Percentiles rank a stretch among this genome's conserved stretches.
Evolutionary conservation across 2,888 invertebrate genomes (phyloP).

Genomic region (Lacanobia wlatinum): DNA sequence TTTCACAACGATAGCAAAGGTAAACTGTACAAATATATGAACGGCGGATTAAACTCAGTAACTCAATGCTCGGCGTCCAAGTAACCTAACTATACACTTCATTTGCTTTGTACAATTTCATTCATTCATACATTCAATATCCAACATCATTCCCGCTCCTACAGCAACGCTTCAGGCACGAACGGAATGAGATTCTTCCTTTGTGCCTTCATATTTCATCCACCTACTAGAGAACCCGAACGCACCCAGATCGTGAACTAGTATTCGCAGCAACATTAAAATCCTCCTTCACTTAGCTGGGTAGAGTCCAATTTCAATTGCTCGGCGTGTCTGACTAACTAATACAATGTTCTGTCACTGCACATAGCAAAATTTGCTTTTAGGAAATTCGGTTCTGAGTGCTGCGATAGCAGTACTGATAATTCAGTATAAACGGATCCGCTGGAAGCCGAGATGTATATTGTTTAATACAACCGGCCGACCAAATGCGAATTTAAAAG

Average conservation of each 20-base stretch:
- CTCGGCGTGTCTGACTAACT: slow-evolving; percentile 63
- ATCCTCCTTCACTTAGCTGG: slow-evolving; percentile 69
- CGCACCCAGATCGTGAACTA: slow-evolving; percentile 72
- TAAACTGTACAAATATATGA: slow-evolving; percentile 29
- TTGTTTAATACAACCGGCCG: slow-evolving; percentile 71
- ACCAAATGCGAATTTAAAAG: slow-evolving; percentile 71
- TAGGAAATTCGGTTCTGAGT: slow-evolving; percentile 77
- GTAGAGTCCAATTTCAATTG: slow-evolving; percentile 76
- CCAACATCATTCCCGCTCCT: slow-evolving; percentile 68
- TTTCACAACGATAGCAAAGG: not conserved
- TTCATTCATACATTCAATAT: slow-evolving; percentile 75
- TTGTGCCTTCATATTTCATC: slow-evolving; percentile 86
- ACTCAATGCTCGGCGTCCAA: slow-evolving; percentile 37
- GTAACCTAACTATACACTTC: slow-evolving; percentile 57
- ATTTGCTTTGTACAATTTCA: slow-evolving; percentile 69
- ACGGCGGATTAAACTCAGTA: slow-evolving; percentile 43
- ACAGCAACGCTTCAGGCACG: slow-evolving; percentile 78
- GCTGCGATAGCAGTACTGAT: slow-evolving; percentile 76
- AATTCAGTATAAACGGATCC: slow-evolving; percentile 82
- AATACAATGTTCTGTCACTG: slow-evolving; percentile 78
- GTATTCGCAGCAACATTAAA: slow-evolving; percentile 63
- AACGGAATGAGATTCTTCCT: slow-evolving; percentile 84
- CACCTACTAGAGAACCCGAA: slow-evolving; percentile 77
- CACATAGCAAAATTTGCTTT: slow-evolving; percentile 82
- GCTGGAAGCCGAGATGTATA: slow-evolving; percentile 70